These are phyloP conservation scores for Pocillopora grandis DNA, from an alignment of 92 coral and sea anemone species.

Conservation along the genomic window DNA sequence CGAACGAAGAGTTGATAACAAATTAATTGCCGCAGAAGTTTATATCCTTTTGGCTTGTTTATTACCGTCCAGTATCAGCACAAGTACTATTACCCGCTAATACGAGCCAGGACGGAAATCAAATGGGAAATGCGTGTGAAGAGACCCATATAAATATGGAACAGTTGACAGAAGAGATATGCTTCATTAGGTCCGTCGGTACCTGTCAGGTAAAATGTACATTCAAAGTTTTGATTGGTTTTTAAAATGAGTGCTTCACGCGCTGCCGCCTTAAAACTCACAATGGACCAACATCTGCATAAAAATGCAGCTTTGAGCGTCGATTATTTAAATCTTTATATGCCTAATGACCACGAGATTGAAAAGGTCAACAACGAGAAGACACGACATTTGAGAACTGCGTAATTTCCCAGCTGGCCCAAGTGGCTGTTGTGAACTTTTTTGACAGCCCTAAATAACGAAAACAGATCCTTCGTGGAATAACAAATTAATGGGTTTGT, in stretches of 20 bases:
- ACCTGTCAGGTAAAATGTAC: constrained; percentile 29
- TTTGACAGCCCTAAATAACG: not conserved
- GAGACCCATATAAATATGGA: constrained; percentile 15
- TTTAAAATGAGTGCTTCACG: constrained; percentile 9
- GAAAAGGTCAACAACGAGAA: constrained; percentile 13
- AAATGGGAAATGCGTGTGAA: not conserved
- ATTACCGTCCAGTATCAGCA: not conserved
- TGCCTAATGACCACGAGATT: not conserved
- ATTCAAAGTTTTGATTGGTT: constrained; percentile 42
- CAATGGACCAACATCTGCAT: constrained; percentile 17
- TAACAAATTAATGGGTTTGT: constrained; percentile 17
- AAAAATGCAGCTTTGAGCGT: not conserved
- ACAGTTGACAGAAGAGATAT: constrained; percentile 2
- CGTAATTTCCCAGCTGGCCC: constrained; percentile 8
- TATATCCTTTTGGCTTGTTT: constrained; percentile 18
- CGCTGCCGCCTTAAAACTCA: not conserved
- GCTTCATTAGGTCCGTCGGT: not conserved
- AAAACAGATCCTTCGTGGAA: constrained; percentile 24
- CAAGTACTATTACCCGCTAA: not conserved
- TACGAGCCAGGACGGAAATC: constrained; percentile 2
- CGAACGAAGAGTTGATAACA: constrained; percentile 6
- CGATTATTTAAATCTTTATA: constrained; percentile 8
- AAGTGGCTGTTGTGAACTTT: not conserved
- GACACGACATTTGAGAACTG: not conserved
- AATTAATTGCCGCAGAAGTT: not conserved